Evolutionary conservation across 2,797 vertebrate species (phyloP).

Genomic region (Apodemus agrarius): DNA sequence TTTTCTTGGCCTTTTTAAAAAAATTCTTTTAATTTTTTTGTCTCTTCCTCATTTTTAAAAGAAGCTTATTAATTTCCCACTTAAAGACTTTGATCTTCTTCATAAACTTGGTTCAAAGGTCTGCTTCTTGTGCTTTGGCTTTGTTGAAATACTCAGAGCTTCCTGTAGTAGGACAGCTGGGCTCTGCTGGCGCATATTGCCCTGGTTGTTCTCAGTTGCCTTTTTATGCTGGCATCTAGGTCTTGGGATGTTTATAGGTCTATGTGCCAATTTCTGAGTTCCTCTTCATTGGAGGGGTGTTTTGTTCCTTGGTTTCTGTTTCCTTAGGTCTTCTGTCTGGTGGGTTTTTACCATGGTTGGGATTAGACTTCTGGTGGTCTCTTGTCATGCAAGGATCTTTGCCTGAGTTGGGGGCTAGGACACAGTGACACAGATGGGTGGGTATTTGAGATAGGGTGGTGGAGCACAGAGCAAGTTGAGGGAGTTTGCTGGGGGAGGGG

Average conservation of each 20-base stretch:
- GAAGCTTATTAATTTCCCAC: background rate
- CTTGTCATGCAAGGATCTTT: background rate
- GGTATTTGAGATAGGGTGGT: background rate
- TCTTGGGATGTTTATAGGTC: no score
- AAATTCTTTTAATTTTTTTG: background rate
- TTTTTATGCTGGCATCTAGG: no score
- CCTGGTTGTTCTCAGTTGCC: background rate
- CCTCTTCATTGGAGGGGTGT: background rate
- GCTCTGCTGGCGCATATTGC: background rate
- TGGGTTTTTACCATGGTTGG: background rate
- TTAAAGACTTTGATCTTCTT: background rate
- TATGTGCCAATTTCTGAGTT: no score
- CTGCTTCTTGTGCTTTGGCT: background rate
- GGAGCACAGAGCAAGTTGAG: background rate
- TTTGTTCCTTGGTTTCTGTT: background rate
- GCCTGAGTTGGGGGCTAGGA: background rate
- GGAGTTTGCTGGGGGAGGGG: background rate
- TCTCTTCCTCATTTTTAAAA: background rate
- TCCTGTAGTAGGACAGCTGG: background rate
- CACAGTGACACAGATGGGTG: background rate
- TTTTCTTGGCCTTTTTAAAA: background rate
- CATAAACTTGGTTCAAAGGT: background rate
- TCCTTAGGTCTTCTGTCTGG: background rate
- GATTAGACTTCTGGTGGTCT: background rate
- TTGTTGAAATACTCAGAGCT: background rate